These are phyloP conservation scores for Lagorchestes hirsutus DNA, from an alignment of 2,797 vertebrate species.

Conservation along the genomic window DNA sequence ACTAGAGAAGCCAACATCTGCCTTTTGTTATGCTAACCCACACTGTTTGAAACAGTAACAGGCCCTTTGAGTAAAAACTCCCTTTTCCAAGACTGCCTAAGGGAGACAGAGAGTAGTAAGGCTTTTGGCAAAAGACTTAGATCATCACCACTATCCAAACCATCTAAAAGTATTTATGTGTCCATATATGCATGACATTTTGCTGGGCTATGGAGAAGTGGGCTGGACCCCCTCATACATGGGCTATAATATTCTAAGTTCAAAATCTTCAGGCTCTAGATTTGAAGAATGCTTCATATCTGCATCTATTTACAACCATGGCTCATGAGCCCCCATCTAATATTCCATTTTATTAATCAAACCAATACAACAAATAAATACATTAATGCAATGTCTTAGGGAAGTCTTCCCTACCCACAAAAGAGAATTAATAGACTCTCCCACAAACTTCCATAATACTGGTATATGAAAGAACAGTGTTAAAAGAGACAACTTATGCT, in stretches of 20 bases:
- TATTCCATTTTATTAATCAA: neutral
- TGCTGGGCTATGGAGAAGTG: neutral
- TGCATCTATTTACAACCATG: neutral
- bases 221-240: neutral
- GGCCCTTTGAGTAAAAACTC: constrained; percentile 56
- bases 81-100: constrained; percentile 50
- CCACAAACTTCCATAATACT: neutral
- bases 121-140: neutral
- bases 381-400: neutral
- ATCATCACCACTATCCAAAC: neutral
- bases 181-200: neutral
- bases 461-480: neutral
- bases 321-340: neutral
- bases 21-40: constrained; percentile 77
- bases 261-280: neutral
- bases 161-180: neutral
- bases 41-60: constrained; percentile 63
- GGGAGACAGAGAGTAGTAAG: neutral
- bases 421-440: neutral
- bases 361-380: neutral
- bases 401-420: neutral
- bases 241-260: neutral
- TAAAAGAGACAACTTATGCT: neutral
- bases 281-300: neutral
- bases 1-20: constrained; percentile 75